Evolutionary conservation across 2,888 invertebrate species (phyloP).

Genomic region (Chrysodeixis includens): DNA sequence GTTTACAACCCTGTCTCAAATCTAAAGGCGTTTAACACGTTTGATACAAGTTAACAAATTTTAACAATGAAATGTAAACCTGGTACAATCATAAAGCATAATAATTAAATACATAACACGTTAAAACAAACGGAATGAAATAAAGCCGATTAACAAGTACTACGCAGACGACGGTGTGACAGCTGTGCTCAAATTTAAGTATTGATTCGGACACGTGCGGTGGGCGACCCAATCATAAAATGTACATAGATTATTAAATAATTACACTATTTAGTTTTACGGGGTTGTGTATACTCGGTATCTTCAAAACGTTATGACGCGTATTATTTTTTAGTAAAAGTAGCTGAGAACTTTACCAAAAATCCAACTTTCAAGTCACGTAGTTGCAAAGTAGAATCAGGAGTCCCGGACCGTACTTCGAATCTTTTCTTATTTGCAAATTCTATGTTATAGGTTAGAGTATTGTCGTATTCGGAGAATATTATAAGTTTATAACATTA

Average conservation of each 20-base stretch:
- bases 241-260: not conserved
- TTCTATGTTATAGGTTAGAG: not conserved
- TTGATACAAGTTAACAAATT: not conserved
- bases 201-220: conserved; percentile 43
- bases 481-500: not conserved
- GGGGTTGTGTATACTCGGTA: not conserved
- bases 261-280: not conserved
- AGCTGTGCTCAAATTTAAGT: conserved; percentile 33
- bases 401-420: not conserved
- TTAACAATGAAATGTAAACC: not conserved
- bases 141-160: conserved; percentile 15
- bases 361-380: not conserved
- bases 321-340: not conserved
- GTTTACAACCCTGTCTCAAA: conserved; percentile 16
- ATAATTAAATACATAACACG: not conserved
- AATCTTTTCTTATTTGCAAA: not conserved
- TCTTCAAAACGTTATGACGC: not conserved
- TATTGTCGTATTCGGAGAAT: not conserved
- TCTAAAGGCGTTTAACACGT: not conserved
- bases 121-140: conserved; percentile 7
- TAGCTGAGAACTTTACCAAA: not conserved
- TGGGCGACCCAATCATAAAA: conserved; percentile 22
- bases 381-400: not conserved
- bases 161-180: conserved; percentile 23
- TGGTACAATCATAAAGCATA: not conserved